phyloP scores from a whole-genome alignment of 2,797 vertebrate genomes.

The Staurois parvus region DNA sequence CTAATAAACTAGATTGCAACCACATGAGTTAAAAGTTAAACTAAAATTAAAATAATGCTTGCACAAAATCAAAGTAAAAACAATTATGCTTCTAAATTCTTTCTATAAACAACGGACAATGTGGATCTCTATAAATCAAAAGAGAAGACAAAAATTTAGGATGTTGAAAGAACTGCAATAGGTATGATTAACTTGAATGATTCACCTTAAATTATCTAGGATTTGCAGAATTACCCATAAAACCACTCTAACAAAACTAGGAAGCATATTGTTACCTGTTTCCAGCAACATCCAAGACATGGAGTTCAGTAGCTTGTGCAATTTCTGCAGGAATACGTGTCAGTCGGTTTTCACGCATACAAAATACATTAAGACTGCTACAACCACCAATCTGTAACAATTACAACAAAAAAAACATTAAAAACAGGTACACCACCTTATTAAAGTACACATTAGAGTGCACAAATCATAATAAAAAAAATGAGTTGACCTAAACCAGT shows the following conservation, averaged over 20 bases:
- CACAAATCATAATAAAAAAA: too few species aligned
- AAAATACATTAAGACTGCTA: constrained; percentile 91
- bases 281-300: constrained; percentile 94
- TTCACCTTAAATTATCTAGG: background rate
- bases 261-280: constrained; percentile 82
- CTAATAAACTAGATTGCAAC: too few species aligned
- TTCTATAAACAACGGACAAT: too few species aligned
- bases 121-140: too few species aligned
- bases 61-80: background rate
- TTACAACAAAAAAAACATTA: background rate
- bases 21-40: too few species aligned
- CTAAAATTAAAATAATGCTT: background rate
- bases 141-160: too few species aligned
- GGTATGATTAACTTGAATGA: too few species aligned
- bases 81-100: too few species aligned
- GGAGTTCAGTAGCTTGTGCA: constrained; percentile 92
- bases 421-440: too few species aligned
- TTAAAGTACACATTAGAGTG: too few species aligned
- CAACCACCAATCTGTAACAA: constrained; percentile 85
- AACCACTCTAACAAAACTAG: background rate
- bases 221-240: background rate
- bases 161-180: too few species aligned
- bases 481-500: too few species aligned
- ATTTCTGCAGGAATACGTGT: constrained; percentile 90
- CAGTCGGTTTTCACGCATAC: constrained; percentile 92